Percentiles rank a stretch among this genome's conserved stretches.
phyloP scores from a whole-genome alignment of 2,888 invertebrate genomes.

The Hanleya hanleyi region DNA sequence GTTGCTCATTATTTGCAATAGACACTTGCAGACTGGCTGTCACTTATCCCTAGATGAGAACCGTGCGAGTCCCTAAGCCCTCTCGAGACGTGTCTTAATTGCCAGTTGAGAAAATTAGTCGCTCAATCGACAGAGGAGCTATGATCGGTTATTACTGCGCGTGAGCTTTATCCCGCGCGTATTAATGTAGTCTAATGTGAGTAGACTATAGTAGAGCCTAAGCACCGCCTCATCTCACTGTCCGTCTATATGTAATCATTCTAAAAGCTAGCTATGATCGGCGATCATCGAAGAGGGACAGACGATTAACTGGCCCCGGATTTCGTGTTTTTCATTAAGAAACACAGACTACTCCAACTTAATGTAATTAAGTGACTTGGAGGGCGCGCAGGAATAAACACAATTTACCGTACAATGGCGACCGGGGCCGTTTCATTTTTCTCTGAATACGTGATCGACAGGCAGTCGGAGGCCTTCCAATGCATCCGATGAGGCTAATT shows the following conservation, averaged over 20 bases:
- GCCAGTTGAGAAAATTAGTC: constrained; percentile 7
- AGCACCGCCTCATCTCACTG: neutral
- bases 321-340: constrained; percentile 12
- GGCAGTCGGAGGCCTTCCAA: neutral
- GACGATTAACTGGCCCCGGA: constrained; percentile 9
- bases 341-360: constrained; percentile 12
- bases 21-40: neutral
- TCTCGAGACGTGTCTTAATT: constrained; percentile 8
- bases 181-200: neutral
- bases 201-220: neutral
- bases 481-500: constrained; percentile 3
- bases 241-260: constrained; percentile 10
- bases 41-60: neutral
- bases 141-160: neutral
- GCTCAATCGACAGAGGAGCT: neutral
- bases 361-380: constrained; percentile 12
- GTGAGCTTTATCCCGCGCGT: neutral
- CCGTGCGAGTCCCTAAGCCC: neutral
- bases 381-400: constrained; percentile 12
- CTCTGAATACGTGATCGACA: constrained; percentile 9
- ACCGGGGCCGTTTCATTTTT: constrained; percentile 5
- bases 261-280: constrained; percentile 12
- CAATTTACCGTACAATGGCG: neutral
- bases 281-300: neutral
- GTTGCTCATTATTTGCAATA: constrained; percentile 1